Evolutionary conservation across 2,113 vertebrate species (phyloP).

Genomic region (Trogon surrucura): DNA sequence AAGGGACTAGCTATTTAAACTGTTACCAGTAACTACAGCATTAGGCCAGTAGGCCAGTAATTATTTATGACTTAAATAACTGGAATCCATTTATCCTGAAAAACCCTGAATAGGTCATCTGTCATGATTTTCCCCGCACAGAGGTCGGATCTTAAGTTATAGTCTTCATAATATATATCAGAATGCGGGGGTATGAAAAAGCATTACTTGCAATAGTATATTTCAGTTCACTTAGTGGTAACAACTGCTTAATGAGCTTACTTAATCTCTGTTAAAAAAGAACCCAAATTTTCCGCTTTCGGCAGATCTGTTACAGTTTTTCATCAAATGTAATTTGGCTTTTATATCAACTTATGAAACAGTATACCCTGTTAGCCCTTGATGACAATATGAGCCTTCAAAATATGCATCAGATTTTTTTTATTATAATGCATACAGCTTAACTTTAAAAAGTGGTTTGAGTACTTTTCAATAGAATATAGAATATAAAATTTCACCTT

Average conservation of each 20-base stretch:
- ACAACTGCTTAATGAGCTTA: neutral
- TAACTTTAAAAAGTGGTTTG: neutral
- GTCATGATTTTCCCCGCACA: neutral
- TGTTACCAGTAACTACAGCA: neutral
- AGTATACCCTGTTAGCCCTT: neutral
- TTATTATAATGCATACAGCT: neutral
- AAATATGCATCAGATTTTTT: neutral
- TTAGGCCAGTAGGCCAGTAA: constrained; percentile 32
- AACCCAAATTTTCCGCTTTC: neutral
- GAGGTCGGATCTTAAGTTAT: neutral
- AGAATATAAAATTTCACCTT: neutral
- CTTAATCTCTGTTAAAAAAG: neutral
- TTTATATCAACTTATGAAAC: neutral
- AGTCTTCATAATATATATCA: neutral
- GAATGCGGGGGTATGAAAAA: neutral
- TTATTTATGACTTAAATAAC: constrained; percentile 50
- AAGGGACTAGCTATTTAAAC: constrained; percentile 35
- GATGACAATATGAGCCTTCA: neutral
- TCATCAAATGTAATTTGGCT: neutral
- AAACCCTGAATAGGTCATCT: constrained; percentile 18
- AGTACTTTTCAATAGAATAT: neutral
- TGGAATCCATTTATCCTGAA: constrained; percentile 34
- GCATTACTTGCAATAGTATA: neutral
- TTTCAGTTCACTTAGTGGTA: neutral
- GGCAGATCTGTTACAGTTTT: neutral